A percentile compares a stretch with the other conserved stretches of the same genome.
Evolutionary conservation across 2,888 invertebrate genomes (phyloP).

Genomic region (Callosobruchus maculatus): DNA sequence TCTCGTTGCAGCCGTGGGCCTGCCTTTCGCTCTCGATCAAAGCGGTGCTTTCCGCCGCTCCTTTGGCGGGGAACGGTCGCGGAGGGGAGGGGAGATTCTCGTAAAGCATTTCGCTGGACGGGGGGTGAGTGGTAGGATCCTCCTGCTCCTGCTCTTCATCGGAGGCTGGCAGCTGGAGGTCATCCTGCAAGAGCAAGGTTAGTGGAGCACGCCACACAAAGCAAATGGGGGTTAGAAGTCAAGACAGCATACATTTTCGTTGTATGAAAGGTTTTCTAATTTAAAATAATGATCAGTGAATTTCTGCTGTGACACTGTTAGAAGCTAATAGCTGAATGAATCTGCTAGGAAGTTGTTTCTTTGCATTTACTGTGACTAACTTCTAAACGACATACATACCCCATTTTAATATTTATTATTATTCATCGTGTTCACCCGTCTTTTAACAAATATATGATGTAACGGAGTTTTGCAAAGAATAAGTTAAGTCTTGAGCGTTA

Average conservation of each 20-base stretch:
- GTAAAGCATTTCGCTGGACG: constrained; percentile 34
- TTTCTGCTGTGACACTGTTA: no score
- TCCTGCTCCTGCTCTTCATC: constrained; percentile 24
- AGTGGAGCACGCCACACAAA: constrained; percentile 26
- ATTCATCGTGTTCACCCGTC: no score
- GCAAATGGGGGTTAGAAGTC: constrained; percentile 4
- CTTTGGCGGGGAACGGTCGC: constrained; percentile 18
- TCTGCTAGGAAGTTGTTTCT: no score
- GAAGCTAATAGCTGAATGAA: no score
- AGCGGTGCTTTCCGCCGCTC: constrained; percentile 25
- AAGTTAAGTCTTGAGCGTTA: no score
- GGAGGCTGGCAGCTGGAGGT: constrained; percentile 30
- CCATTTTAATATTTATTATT: no score
- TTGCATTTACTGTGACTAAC: no score
- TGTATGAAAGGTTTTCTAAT: no score
- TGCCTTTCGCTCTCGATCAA: constrained; percentile 39
- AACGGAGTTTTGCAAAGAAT: no score
- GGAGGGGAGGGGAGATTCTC: constrained; percentile 1
- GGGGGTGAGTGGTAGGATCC: constrained; percentile 12
- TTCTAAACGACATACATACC: no score
- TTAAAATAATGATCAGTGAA: no score
- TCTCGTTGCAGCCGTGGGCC: constrained; percentile 26
- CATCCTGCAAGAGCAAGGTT: constrained; percentile 39
- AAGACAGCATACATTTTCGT: constrained; percentile 10
- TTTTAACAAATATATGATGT: no score